Base-by-base conservation (phyloP, 2,888 invertebrate genomes). In the Acronicta psi region DNA sequence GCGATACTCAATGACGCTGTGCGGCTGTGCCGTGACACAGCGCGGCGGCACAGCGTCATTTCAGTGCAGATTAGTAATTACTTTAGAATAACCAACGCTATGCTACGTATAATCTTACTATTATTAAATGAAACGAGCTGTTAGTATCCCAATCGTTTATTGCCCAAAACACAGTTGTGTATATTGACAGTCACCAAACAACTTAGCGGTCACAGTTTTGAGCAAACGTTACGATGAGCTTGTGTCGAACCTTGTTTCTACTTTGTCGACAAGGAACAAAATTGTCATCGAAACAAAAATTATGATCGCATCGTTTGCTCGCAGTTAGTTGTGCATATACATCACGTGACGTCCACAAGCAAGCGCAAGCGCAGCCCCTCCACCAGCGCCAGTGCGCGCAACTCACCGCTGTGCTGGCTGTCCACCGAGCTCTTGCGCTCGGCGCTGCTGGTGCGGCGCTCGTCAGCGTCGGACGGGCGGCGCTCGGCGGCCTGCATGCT, bases 101-200 rank as follows among this genome's bases (percentile, higher is more conserved):
- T 23, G 7, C 7, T 10, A 25, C 9, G 10, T 25, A 25, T 4
- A 45, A 37, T 23, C 10, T 34, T 42, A 47, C 25, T 41, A 45
- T 63, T 64, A 83, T 77, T 76, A 70, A 88, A 88, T 88, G 75
- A 89, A 89, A 89, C 88, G 67, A 89, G 88, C 87, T 55, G 86
- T 89, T 89, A 89, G 84, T 85, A 75, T 77, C 63, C 66, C 77
- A 87, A 62, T 68, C 73, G 41, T 88, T 87, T 88, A 88, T 88
- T 88, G 34, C 59, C 60, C 60, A 54, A 59, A 59, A 47, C 59
- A 69, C 34, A 34, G 5, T 8, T 49, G 57, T 29, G 55, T 41
- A 40, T 50, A 41, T 29, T 56, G 8, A 51, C 41, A 55, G 38
- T 2, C 42, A 59, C 67, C 37, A 37, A 41, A 52, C 52, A 41